Percentiles rank a stretch among this genome's conserved stretches.
Evolutionary conservation across 2,888 invertebrate genomes (phyloP).

Genomic region (Athrips mouffetella): DNA sequence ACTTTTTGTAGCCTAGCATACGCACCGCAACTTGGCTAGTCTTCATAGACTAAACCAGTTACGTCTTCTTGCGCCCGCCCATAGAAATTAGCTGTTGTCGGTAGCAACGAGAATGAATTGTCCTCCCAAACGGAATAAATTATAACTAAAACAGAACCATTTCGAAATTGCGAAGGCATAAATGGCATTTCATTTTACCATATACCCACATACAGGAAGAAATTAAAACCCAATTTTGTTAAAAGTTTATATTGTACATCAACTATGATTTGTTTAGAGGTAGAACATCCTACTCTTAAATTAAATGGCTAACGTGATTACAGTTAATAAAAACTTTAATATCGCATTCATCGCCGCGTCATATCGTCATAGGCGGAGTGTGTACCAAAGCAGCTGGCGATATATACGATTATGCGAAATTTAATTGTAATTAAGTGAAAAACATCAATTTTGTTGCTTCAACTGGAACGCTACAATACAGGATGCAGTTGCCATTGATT

Average conservation of each 20-base stretch:
- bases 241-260: conserved; percentile 78
- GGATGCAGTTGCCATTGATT: no score
- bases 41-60: no score
- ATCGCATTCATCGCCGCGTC: conserved; percentile 52
- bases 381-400: conserved; percentile 45
- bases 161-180: not conserved
- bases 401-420: conserved; percentile 21
- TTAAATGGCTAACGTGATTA: conserved; percentile 69
- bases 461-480: no score
- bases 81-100: no score
- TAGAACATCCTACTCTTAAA: conserved; percentile 77
- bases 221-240: conserved; percentile 39
- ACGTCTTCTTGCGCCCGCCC: no score
- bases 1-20: no score
- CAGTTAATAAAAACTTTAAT: conserved; percentile 60
- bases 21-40: no score
- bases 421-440: not conserved
- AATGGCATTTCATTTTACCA: not conserved
- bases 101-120: no score
- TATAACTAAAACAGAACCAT: no score
- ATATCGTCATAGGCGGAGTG: conserved; percentile 58
- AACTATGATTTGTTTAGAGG: conserved; percentile 77
- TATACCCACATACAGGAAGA: not conserved
- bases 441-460: not conserved
- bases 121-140: no score